These are phyloP conservation scores for Coelopa pilipes DNA, from an alignment of 2,888 invertebrate species.

Conservation along the genomic window DNA sequence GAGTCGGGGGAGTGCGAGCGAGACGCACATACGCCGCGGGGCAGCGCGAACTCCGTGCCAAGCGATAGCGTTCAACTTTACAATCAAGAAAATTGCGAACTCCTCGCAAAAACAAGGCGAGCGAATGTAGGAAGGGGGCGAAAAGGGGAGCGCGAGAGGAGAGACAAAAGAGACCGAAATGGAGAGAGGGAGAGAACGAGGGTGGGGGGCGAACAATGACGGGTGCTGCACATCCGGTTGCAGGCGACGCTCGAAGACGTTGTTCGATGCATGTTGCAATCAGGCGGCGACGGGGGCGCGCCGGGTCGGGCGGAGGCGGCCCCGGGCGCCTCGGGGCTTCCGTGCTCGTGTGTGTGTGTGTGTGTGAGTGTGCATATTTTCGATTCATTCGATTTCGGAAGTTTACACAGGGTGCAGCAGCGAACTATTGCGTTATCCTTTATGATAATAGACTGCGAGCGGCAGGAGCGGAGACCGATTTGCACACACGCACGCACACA, in stretches of 20 bases:
- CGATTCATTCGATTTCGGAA: conserved; percentile 32
- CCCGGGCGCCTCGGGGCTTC: neutral
- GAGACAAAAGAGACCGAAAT: too few species aligned
- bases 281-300: neutral
- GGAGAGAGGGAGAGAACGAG: neutral
- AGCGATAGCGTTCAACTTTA: conserved; percentile 34
- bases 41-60: conserved; percentile 16
- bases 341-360: neutral
- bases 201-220: neutral
- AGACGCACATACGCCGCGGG: neutral
- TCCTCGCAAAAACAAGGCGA: conserved; percentile 7
- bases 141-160: too few species aligned
- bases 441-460: conserved; percentile 28
- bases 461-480: neutral
- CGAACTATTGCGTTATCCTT: conserved; percentile 31
- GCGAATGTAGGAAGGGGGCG: neutral
- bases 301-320: too few species aligned
- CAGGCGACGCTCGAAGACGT: neutral
- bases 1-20: neutral
- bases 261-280: too few species aligned
- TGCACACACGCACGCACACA: too few species aligned
- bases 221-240: neutral
- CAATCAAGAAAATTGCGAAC: conserved; percentile 34
- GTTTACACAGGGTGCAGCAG: conserved; percentile 22
- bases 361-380: conserved; percentile 23